Percentiles rank a stretch among this genome's conserved stretches.
phyloP scores from a whole-genome alignment of 2,113 vertebrate genomes.

The Alaudala cheleensis region DNA sequence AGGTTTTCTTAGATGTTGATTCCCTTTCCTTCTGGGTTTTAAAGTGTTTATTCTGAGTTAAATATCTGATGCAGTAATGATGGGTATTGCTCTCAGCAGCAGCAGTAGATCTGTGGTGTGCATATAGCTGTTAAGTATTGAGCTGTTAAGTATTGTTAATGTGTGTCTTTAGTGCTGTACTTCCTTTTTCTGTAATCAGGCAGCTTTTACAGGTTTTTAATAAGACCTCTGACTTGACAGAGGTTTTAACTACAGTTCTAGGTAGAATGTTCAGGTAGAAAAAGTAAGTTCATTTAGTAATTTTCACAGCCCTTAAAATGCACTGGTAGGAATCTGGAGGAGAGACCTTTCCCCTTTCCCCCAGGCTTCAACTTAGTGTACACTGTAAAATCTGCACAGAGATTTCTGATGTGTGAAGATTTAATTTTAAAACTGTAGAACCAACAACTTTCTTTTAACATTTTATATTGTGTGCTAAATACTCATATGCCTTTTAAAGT shows the following conservation, averaged over 20 bases:
- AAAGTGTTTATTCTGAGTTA: slow-evolving; percentile 19
- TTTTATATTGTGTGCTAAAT: slow-evolving; percentile 70
- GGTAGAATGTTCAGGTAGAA: slow-evolving; percentile 11
- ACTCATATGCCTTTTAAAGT: slow-evolving; percentile 61
- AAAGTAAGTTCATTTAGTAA: slow-evolving; percentile 9
- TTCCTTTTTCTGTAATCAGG: slow-evolving; percentile 75
- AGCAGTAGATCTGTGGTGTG: neutral
- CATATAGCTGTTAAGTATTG: neutral
- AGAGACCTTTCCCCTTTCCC: neutral
- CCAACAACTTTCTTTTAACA: slow-evolving; percentile 53
- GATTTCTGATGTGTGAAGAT: slow-evolving; percentile 64
- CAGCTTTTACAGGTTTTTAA: slow-evolving; percentile 72
- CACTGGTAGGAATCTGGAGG: slow-evolving; percentile 36
- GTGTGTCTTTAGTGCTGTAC: neutral
- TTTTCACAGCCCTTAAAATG: slow-evolving; percentile 50
- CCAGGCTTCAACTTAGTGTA: slow-evolving; percentile 21
- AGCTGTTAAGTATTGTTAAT: neutral
- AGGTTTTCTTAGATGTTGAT: neutral
- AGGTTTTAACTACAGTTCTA: slow-evolving; percentile 8
- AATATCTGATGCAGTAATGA: slow-evolving; percentile 1
- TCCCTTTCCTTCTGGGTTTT: slow-evolving; percentile 22
- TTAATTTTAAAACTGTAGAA: slow-evolving; percentile 62
- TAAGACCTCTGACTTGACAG: slow-evolving; percentile 47
- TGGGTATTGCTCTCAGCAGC: neutral
- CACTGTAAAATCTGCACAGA: slow-evolving; percentile 55